phyloP scores from a whole-genome alignment of 2,797 vertebrate genomes.

The Spatula versicolor region DNA sequence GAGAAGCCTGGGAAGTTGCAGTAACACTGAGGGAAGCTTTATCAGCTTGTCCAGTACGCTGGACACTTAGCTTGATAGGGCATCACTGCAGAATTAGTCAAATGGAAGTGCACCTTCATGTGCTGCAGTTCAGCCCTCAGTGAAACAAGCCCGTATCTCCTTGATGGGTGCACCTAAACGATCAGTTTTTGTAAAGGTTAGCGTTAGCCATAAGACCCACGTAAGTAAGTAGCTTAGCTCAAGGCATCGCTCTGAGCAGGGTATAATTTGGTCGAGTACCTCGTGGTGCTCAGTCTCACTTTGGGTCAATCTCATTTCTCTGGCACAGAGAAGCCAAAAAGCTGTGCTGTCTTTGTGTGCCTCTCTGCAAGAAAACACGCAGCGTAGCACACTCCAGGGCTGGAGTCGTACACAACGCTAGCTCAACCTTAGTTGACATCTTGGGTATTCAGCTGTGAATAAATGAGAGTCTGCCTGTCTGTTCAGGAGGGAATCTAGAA shows the following conservation, averaged over 20 bases:
- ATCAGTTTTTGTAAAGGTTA: not conserved
- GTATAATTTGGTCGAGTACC: not conserved
- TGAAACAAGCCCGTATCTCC: not conserved
- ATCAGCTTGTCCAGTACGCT: not conserved
- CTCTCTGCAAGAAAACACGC: not conserved
- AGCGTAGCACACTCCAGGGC: not conserved
- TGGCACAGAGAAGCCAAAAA: not conserved
- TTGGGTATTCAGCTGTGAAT: slow-evolving; percentile 12
- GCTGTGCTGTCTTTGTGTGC: not conserved
- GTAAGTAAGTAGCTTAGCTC: not conserved
- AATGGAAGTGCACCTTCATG: not conserved
- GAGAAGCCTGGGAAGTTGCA: not conserved
- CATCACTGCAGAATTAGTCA: not conserved
- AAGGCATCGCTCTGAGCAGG: not conserved
- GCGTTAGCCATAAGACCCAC: accelerated
- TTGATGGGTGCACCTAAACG: not conserved
- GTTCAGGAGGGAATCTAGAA: slow-evolving; percentile 42
- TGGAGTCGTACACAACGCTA: not conserved
- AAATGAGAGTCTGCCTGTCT: slow-evolving; percentile 4
- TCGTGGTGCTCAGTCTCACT: not conserved
- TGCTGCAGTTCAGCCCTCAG: not conserved
- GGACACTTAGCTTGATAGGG: not conserved
- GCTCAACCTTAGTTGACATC: not conserved
- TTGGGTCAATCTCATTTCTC: not conserved
- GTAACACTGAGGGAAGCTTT: not conserved